Conservation (phyloP, 2,113 vertebrate species). For the Melanerpes aurifrons region DNA sequence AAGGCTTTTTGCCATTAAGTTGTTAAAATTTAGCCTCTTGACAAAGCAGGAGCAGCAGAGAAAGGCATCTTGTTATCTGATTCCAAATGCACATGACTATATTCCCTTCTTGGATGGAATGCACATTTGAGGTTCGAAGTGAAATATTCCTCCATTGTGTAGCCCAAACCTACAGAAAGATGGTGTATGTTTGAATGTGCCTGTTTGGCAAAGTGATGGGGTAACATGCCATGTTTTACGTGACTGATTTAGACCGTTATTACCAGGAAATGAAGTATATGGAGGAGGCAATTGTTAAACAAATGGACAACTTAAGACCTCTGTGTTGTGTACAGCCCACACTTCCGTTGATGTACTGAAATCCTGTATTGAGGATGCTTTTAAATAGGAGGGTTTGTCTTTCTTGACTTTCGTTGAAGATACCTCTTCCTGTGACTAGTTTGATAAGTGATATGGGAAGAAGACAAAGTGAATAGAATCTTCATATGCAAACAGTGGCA, state of each 20-base stretch:
- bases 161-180: neutral
- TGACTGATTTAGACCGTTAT: neutral
- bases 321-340: neutral
- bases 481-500: neutral
- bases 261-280: neutral
- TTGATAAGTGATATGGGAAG: neutral
- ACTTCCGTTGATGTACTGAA: neutral
- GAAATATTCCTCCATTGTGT: neutral
- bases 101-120: neutral
- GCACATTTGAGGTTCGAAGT: neutral
- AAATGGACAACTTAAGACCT: neutral
- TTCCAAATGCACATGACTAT: neutral
- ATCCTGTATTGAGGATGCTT: neutral
- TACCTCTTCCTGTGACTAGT: neutral
- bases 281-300: neutral
- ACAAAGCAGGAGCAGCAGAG: neutral
- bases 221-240: neutral
- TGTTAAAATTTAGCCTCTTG: neutral
- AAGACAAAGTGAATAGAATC: neutral
- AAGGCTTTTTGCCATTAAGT: neutral
- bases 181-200: accelerated
- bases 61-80: neutral
- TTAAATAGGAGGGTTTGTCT: neutral
- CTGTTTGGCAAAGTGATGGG: neutral
- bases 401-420: neutral